Evolutionary conservation across 2,888 invertebrate species (phyloP).

Genomic region (Caenorhabditis doughertyi): DNA sequence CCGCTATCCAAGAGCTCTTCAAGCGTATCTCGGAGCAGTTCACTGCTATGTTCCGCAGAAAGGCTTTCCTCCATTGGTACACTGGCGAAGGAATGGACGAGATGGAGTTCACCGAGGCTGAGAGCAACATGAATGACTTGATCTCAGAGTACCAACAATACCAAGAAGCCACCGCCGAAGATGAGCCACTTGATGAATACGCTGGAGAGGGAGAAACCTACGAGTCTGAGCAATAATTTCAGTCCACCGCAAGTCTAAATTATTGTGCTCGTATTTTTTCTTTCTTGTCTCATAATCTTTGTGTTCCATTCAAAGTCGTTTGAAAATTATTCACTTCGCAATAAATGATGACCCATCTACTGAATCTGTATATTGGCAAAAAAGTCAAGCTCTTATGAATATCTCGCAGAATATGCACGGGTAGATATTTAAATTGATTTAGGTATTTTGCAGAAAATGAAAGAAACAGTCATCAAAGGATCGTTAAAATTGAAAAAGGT

Average conservation of each 20-base stretch:
- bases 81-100: slow-evolving; percentile 98
- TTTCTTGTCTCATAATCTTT: slow-evolving; percentile 47
- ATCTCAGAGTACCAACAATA: slow-evolving; percentile 93
- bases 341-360: slow-evolving; percentile 54
- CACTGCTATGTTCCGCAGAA: slow-evolving; percentile 94
- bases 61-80: slow-evolving; percentile 97
- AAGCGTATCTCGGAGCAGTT: slow-evolving; percentile 93
- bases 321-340: slow-evolving; percentile 25
- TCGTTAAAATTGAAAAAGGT: slow-evolving; percentile 76
- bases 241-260: slow-evolving; percentile 10
- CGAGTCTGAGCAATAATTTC: slow-evolving; percentile 57
- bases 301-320: slow-evolving; percentile 18
- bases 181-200: slow-evolving; percentile 59
- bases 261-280: slow-evolving; percentile 32
- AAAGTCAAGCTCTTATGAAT: background rate
- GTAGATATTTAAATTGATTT: background rate
- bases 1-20: slow-evolving; percentile 93
- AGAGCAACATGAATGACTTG: slow-evolving; percentile 91
- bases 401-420: background rate
- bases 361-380: no score
- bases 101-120: slow-evolving; percentile 96
- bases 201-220: slow-evolving; percentile 61
- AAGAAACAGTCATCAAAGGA: slow-evolving; percentile 72
- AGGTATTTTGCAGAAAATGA: slow-evolving; percentile 38
- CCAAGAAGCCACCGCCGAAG: slow-evolving; percentile 86